Conservation (phyloP, 2,888 invertebrate genomes). For the Biston stratarius region DNA sequence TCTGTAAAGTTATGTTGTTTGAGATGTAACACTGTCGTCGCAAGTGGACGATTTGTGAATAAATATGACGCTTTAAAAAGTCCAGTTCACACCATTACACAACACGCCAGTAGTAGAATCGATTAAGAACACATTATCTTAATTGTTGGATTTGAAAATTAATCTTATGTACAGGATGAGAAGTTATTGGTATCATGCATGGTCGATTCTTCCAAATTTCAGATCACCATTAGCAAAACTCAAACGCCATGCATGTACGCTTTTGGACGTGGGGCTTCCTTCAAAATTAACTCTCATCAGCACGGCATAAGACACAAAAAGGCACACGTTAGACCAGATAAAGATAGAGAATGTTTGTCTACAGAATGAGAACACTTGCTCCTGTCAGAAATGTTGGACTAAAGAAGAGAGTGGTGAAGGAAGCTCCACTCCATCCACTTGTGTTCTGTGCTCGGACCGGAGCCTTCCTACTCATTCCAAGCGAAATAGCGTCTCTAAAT, state of each 20-base stretch:
- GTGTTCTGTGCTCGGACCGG: conserved; percentile 68
- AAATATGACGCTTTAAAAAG: neutral
- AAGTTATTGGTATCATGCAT: conserved; percentile 21
- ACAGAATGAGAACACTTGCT: conserved; percentile 74
- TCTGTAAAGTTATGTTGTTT: too few species aligned
- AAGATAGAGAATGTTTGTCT: conserved; percentile 59
- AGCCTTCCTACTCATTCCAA: conserved; percentile 45
- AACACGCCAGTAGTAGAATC: neutral
- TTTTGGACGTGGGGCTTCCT: conserved; percentile 49
- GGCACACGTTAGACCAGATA: conserved; percentile 54
- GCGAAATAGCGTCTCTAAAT: conserved; percentile 63
- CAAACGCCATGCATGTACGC: conserved; percentile 41
- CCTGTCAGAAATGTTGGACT: conserved; percentile 68
- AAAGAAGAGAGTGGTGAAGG: conserved; percentile 55
- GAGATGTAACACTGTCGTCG: too few species aligned
- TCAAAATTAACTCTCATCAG: conserved; percentile 43
- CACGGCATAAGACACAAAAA: conserved; percentile 51
- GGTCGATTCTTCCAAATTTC: conserved; percentile 35
- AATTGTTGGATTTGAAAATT: neutral
- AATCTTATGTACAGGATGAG: neutral
- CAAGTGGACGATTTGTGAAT: too few species aligned
- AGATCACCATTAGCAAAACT: conserved; percentile 17
- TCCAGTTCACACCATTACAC: neutral
- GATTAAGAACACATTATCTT: neutral
- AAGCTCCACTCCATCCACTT: conserved; percentile 74